Percentiles rank a stretch among this genome's conserved stretches.
Evolutionary conservation across 1,140 invertebrate genomes (phyloP).

Genomic region (Lutraria rhynchaena): DNA sequence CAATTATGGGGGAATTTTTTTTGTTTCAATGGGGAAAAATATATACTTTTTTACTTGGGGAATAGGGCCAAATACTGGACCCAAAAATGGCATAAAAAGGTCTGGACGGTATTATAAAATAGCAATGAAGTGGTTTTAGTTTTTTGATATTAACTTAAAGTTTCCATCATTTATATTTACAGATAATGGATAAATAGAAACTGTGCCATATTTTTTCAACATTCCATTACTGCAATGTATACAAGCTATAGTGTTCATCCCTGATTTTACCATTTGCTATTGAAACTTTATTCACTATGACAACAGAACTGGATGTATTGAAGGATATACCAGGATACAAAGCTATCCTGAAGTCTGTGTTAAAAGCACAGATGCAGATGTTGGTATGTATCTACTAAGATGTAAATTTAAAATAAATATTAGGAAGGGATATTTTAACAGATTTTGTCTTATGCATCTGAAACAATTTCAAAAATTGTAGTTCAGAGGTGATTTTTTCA

Average conservation of each 20-base stretch:
- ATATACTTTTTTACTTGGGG: too few species aligned
- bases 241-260: neutral
- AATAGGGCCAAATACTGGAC: too few species aligned
- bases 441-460: too few species aligned
- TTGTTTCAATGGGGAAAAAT: too few species aligned
- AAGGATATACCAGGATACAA: conserved; percentile 49
- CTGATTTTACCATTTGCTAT: neutral
- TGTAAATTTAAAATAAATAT: too few species aligned
- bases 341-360: conserved; percentile 41
- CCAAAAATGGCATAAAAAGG: too few species aligned
- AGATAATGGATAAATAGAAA: neutral
- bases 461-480: too few species aligned
- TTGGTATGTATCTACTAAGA: too few species aligned
- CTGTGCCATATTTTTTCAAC: neutral
- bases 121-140: neutral
- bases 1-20: too few species aligned
- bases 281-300: neutral
- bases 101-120: neutral
- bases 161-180: neutral
- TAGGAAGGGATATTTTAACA: too few species aligned
- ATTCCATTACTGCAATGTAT: neutral
- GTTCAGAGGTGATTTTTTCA: too few species aligned
- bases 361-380: conserved; percentile 47
- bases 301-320: conserved; percentile 21
- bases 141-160: neutral